Evolutionary conservation across 2,888 invertebrate genomes (phyloP), one percentile per base, ranked within the genome.

Genomic region (Cryptophagus acutangulus): DNA sequence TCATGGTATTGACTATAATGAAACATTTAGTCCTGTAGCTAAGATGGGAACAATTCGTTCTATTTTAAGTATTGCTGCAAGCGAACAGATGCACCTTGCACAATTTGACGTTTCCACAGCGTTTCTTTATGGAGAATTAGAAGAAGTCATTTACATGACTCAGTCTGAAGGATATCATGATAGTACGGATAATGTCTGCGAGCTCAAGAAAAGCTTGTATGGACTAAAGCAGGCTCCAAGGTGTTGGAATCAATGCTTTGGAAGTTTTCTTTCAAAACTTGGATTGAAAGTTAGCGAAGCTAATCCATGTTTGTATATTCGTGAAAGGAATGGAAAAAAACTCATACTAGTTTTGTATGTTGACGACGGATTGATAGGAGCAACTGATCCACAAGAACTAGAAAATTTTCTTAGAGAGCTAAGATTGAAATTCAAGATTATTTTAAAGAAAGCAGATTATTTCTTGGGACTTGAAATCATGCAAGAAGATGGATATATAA

Each of bases 221-320:
- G 31, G 31, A n/a, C 12, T 31, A 15, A 31, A 26, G 15, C 31
- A 31, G 31, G 3, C 31, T 4, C n/a, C 31, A 9, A 3, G 31
- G 5, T 16, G 17, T 15, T 31, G 31, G 31, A 31, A 31, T 10
- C 12, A 9, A 4, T 14, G 15, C 4, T 31, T 31, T 12, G 12
- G 9, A 5, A 15, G 9, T 16, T 31, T 31, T n/a, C 9, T 31
- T 3, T 14, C 12, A 9, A 5, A 13, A 31, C 12, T 14, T 16
- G 3, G n/a, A 4, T 13, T 31, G 14, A 31, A 15, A 31, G 9
- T n/a, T 5, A 31, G 31, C n/a, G 14, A 5, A 3, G 14, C 31
- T 31, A 16, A 31, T 16, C 31, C 31, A 10, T 31, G 31, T 16
- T 9, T 31, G 17, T 26, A 12, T n/a, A 26, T 13, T 3, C n/a